A percentile compares a stretch with the other conserved stretches of the same genome.
phyloP scores from a whole-genome alignment of 92 coral and sea anemone species.

The Phymanthus crucifer region DNA sequence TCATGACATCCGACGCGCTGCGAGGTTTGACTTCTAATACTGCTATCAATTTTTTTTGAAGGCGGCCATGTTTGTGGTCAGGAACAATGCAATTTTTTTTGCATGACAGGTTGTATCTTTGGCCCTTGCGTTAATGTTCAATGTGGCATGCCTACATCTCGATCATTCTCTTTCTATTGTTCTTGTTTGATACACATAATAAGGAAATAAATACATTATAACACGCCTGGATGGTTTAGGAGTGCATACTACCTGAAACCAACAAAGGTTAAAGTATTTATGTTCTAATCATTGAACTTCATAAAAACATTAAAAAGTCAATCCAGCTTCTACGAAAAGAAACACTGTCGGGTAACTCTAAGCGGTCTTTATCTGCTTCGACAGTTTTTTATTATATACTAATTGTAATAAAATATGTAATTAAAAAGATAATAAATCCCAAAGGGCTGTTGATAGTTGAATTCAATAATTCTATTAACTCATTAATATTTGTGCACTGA shows the following conservation, averaged over 20 bases:
- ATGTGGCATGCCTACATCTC: conserved; percentile 10
- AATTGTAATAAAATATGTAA: background rate
- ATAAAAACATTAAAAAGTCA: background rate
- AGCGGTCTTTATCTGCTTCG: background rate
- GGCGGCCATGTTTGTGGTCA: too few species aligned
- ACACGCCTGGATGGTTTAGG: background rate
- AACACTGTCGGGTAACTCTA: background rate
- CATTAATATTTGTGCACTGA: background rate
- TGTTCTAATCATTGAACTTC: background rate
- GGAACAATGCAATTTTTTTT: too few species aligned
- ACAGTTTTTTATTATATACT: background rate
- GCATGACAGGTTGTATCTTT: background rate
- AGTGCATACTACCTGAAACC: background rate
- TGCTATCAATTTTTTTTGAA: too few species aligned
- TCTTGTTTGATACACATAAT: background rate
- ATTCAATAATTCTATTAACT: background rate
- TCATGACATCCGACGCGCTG: background rate
- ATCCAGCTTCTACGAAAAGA: background rate
- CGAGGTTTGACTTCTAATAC: background rate
- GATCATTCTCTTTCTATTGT: background rate
- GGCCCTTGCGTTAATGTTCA: background rate
- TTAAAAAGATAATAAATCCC: background rate
- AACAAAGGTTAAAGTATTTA: conserved; percentile 4
- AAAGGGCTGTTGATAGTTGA: background rate
- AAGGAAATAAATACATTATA: background rate